Conservation (phyloP, 92 coral and sea anemone species). For the Epizoanthus rinbou region DNA sequence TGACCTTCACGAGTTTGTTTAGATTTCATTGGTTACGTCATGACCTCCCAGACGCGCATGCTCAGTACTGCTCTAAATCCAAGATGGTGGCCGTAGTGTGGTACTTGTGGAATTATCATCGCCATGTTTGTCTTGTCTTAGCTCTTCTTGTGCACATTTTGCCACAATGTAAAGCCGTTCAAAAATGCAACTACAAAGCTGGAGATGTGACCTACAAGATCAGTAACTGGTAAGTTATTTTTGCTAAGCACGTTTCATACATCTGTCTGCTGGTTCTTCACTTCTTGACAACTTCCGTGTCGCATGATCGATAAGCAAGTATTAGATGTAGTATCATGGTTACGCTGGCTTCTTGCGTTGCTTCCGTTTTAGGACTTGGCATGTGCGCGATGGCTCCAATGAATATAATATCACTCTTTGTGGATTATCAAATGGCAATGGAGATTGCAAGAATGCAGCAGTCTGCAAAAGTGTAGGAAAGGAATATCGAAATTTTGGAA, state of each 20-base stretch:
- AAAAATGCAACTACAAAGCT: conserved; percentile 52
- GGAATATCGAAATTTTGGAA: conserved; percentile 40
- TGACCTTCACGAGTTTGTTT: conserved; percentile 61
- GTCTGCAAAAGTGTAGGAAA: conserved; percentile 44
- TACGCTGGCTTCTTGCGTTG: too few relatives aligned
- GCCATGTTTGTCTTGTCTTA: conserved; percentile 15
- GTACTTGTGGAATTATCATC: conserved; percentile 27
- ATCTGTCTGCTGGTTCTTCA: neutral
- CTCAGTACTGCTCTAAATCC: conserved; percentile 41
- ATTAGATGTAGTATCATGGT: too few relatives aligned
- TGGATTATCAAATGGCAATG: conserved; percentile 1
- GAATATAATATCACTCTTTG: conserved; percentile 66
- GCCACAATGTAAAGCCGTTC: conserved; percentile 23
- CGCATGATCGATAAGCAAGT: too few relatives aligned
- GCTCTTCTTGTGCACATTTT: conserved; percentile 22
- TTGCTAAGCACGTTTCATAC: neutral
- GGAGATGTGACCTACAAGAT: conserved; percentile 46
- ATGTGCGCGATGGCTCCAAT: conserved; percentile 27
- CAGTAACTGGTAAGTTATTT: conserved; percentile 58
- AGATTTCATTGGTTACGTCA: conserved; percentile 35
- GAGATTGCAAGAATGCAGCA: conserved; percentile 32
- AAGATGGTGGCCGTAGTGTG: conserved; percentile 80
- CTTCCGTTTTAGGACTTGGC: conserved; percentile 62
- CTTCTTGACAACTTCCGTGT: neutral
- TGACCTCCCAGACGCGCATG: conserved; percentile 50